Percentiles rank a stretch among this genome's conserved stretches.
Conservation (phyloP, 1,140 invertebrate species). For the Aphis craccivora region DNA sequence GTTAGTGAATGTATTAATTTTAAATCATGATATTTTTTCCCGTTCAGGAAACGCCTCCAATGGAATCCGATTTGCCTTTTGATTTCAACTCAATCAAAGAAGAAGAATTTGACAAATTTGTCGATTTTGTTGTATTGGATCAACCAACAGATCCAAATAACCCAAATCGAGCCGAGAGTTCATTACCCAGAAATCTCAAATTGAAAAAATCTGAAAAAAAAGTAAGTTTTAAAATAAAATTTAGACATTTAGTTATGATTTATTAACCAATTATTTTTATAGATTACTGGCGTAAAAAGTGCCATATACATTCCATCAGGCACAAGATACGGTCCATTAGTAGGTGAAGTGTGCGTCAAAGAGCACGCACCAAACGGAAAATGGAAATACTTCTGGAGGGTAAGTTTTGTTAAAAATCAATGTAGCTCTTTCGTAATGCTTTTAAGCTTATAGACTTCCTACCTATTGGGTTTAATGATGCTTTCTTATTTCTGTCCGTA, state of each 20-base stretch:
- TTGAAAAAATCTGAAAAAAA: conserved; percentile 70
- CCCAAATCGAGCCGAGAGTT: conserved; percentile 85
- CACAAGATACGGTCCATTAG: conserved; percentile 94
- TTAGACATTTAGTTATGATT: conserved; percentile 58
- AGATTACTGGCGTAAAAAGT: conserved; percentile 95
- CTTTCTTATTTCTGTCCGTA: conserved; percentile 52
- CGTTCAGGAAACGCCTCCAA: conserved; percentile 60
- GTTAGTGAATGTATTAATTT: not conserved
- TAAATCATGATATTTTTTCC: not conserved
- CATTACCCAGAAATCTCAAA: conserved; percentile 91
- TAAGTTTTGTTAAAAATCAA: conserved; percentile 69
- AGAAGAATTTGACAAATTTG: conserved; percentile 90
- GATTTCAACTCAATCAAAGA: conserved; percentile 74
- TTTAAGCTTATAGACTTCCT: not conserved
- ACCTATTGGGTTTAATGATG: conserved; percentile 34
- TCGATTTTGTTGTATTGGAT: conserved; percentile 93
- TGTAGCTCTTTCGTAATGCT: conserved; percentile 32
- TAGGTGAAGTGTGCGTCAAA: conserved; percentile 80
- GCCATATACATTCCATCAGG: conserved; percentile 95
- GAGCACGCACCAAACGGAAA: conserved; percentile 75
- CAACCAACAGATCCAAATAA: conserved; percentile 76
- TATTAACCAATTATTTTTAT: not conserved
- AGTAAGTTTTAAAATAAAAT: conserved; percentile 54
- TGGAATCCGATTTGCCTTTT: conserved; percentile 67
- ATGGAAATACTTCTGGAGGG: conserved; percentile 95